These are phyloP conservation scores for Eustalomyia histrio DNA, from an alignment of 2,888 invertebrate genomes.

Conservation along the genomic window DNA sequence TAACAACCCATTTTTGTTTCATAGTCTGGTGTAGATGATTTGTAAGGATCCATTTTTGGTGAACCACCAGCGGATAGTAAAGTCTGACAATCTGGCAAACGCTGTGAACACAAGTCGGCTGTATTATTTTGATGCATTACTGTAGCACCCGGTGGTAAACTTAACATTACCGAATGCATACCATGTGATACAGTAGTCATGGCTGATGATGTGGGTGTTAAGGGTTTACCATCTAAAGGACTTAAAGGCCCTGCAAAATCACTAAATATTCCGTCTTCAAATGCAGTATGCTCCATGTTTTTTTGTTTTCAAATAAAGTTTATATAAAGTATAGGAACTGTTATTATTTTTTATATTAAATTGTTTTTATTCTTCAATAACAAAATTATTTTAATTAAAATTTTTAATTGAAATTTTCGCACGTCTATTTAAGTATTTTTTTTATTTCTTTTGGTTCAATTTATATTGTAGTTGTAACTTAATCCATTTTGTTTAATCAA, in stretches of 20 bases:
- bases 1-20: slow-evolving; percentile 78
- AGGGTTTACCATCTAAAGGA: slow-evolving; percentile 78
- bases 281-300: slow-evolving; percentile 84
- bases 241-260: slow-evolving; percentile 85
- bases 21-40: slow-evolving; percentile 72
- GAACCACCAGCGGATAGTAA: slow-evolving; percentile 77
- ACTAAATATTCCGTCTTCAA: slow-evolving; percentile 90
- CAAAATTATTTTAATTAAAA: slow-evolving; percentile 24
- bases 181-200: slow-evolving; percentile 79
- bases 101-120: slow-evolving; percentile 74
- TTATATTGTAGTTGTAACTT: slow-evolving; percentile 79
- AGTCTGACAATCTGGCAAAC: slow-evolving; percentile 79
- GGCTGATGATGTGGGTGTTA: slow-evolving; percentile 78
- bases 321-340: slow-evolving; percentile 36
- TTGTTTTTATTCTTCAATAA: slow-evolving; percentile 5
- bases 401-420: slow-evolving; percentile 57
- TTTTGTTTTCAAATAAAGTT: not conserved
- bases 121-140: slow-evolving; percentile 69
- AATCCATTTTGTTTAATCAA: slow-evolving; percentile 73
- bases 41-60: slow-evolving; percentile 77
- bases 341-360: slow-evolving; percentile 4
- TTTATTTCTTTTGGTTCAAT: slow-evolving; percentile 36
- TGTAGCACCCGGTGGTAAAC: slow-evolving; percentile 78
- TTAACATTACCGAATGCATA: slow-evolving; percentile 85
- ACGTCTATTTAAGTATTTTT: slow-evolving; percentile 51